phyloP scores from a whole-genome alignment of 2,797 vertebrate genomes.

The Sciurus vulgaris region DNA sequence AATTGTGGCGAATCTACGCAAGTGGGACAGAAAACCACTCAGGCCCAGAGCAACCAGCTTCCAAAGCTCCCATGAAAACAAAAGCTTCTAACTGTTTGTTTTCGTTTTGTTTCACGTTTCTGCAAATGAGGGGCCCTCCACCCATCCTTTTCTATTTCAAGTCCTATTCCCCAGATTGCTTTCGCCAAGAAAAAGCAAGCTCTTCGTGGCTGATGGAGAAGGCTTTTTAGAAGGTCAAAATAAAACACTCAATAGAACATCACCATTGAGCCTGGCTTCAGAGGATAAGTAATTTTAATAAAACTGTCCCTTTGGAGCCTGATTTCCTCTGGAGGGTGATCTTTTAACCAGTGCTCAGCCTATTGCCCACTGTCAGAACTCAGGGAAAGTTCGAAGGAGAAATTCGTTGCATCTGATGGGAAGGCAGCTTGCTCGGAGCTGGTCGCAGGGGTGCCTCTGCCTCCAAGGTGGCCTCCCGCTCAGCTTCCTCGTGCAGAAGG shows the following conservation, averaged over 20 bases:
- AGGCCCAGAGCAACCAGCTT: neutral
- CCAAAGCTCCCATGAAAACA: neutral
- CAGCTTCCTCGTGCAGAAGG: neutral
- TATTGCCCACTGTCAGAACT: neutral
- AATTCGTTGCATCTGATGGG: neutral
- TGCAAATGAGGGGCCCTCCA: neutral
- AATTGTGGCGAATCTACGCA: neutral
- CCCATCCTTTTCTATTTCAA: neutral
- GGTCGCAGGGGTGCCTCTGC: accelerated
- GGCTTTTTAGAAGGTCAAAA: conserved; percentile 59
- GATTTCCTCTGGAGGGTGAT: conserved; percentile 21
- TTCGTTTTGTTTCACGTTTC: conserved; percentile 59
- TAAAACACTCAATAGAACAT: conserved; percentile 72
- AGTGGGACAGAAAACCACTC: neutral
- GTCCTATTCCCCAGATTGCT: conserved; percentile 41
- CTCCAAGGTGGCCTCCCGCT: neutral
- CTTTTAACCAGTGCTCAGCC: neutral
- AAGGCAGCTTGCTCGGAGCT: neutral
- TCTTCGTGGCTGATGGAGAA: conserved; percentile 14
- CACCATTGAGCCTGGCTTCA: conserved; percentile 69
- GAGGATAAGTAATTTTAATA: neutral
- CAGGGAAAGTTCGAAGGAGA: neutral
- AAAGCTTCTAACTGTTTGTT: conserved; percentile 26
- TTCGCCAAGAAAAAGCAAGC: conserved; percentile 36
- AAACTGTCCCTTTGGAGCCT: conserved; percentile 8